Evolutionary conservation across 2,888 invertebrate species (phyloP), one percentile per base, ranked within the genome.

Genomic region (Hydriomena furcata): DNA sequence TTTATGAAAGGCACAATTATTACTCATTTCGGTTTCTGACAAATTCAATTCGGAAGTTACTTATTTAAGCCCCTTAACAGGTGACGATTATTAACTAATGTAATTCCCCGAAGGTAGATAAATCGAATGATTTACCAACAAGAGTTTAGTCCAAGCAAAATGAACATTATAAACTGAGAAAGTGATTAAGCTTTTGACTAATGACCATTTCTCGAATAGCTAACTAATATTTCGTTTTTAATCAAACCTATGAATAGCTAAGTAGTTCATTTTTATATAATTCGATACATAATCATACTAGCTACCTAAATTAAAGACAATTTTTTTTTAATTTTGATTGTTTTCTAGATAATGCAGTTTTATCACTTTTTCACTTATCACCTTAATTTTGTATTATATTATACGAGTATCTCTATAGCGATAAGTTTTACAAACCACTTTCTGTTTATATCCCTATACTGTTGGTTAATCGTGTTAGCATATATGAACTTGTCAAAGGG

Each of bases 1-100:
- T 17, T 17, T 17, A 17, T 3, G 7, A 21, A 30, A 28, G 36
- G 45, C 44, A 25, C 43, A 49, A 34, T 49, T 59, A 55, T 53
- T 35, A 40, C 40, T 25, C 36, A 38, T 51, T 58, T 55, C 52
- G 52, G 52, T 55, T 48, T 43, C 51, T 47, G 49, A 55, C 43
- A 58, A 61, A 61, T 57, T 61, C 54, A 60, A 58, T 62, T 56
- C 48, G 24, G 52, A 53, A 60, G 57, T 57, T 52, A 60, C 47
- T 57, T 57, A 60, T 60, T 64, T 55, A 55, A 52, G 46, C 43
- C 47, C 42, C 4, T 47, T 56, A 59, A 55, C 53, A 53, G 25
- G 37, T 51, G 52, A 55, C 50, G 49, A 40, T 53, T 49, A 52
- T 52, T 58, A 52, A 47, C 52, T 54, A 52, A 36, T 43, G 43